Conservation (phyloP, 2,113 vertebrate genomes). For the Pterocles orientalis region DNA sequence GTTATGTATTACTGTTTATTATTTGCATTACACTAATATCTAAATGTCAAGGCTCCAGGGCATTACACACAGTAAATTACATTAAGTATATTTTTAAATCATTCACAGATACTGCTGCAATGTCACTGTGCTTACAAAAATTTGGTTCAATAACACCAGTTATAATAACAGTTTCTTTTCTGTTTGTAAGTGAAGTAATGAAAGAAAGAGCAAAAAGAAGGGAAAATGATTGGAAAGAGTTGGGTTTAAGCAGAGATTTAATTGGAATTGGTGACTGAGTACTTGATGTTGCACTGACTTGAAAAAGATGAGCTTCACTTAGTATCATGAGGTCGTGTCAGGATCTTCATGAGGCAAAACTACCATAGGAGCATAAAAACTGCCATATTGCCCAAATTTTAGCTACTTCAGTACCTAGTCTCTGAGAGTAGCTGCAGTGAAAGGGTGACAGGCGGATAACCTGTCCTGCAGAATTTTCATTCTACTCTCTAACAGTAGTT, state of each 20-base stretch:
- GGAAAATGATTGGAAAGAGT: neutral
- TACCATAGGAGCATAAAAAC: neutral
- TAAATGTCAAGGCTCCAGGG: conserved; percentile 1
- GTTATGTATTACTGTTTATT: conserved; percentile 35
- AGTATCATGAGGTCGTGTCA: neutral
- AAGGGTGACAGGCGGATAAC: neutral
- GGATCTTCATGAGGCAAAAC: neutral
- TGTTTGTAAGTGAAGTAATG: neutral
- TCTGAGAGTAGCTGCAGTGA: neutral
- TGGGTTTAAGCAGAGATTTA: conserved; percentile 9
- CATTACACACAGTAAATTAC: neutral
- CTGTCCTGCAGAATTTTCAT: neutral
- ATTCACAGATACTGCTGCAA: neutral
- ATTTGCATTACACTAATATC: conserved; percentile 23
- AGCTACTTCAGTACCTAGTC: neutral
- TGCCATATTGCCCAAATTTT: neutral
- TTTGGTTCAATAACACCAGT: neutral
- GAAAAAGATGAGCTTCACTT: neutral
- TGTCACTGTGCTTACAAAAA: neutral
- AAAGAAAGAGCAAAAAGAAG: conserved; percentile 25
- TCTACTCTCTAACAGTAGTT: neutral
- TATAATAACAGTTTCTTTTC: neutral
- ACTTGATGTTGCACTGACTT: neutral
- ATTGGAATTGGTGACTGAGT: neutral
- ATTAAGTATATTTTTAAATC: neutral